Evolutionary conservation across 2,888 invertebrate genomes (phyloP), one percentile per base, ranked within the genome.

Genomic region (Emmelina monodactyla): DNA sequence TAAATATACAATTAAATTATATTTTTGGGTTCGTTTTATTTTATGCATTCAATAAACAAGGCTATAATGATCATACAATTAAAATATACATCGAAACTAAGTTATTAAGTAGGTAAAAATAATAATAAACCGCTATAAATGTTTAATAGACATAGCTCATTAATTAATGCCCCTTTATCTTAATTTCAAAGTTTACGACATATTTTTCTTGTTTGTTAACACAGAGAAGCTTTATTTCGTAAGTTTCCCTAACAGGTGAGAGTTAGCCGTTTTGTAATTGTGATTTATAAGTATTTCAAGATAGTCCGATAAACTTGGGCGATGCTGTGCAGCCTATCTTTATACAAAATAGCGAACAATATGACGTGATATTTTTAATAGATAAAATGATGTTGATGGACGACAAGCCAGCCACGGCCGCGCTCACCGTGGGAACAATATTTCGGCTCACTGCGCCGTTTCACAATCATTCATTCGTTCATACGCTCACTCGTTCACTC

Each of bases 341-440:
- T 70, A 62, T 68, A 69, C 71, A 69, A 70, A 75, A 75, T 69
- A 72, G 69, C 62, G 65, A 73, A 78, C 72, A 76, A 76, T 75
- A 72, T 78, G 76, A 76, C 70, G 70, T 62, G 75, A 76, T 78
- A 73, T 75, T 78, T 78, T 78, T 78, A 72, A 75, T 73, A 78
- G 76, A 78, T 78, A 76, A n/a, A n/a, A 72, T 71, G 67, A 72
- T 70, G 66, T 70, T 79, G 76, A 78, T 75, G 73, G 61, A 75
- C 70, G 76, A 72, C 72, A 67, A 62, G 58, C 46, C 53, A 43
- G 40, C 50, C 54, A 39, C 41, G 51, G 55, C 56, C 57, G 49
- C 49, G 50, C 52, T 61, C 63, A 65, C 62, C 78, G 78, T 78
- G 78, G 76, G 78, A 79, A 78, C 58, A 53, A 64, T 62, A 70